Evolutionary conservation across 2,113 vertebrate species (phyloP).

Genomic region (Dolichallabes microphthalmus): DNA sequence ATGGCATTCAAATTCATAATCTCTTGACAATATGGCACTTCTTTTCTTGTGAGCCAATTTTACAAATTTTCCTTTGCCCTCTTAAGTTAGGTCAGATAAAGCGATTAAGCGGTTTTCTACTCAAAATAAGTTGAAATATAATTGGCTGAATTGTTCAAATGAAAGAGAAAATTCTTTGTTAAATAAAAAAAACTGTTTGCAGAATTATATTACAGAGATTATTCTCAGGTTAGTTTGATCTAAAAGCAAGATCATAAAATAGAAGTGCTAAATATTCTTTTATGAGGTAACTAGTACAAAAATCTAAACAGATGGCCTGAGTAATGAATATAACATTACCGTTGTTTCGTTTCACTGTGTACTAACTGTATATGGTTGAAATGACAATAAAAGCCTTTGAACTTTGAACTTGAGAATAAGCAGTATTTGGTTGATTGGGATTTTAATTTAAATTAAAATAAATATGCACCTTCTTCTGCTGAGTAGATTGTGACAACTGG

Average conservation of each 20-base stretch:
- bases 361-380: no score
- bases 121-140: neutral
- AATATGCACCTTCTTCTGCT: slow-evolving; percentile 86
- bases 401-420: no score
- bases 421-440: neutral
- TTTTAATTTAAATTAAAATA: neutral
- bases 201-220: neutral
- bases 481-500: slow-evolving; percentile 85
- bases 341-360: no score
- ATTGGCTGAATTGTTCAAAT: neutral
- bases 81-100: neutral
- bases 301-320: neutral
- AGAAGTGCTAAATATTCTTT: neutral
- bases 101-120: neutral
- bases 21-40: no score
- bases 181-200: neutral
- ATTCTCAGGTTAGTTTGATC: neutral
- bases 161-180: neutral
- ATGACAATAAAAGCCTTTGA: no score
- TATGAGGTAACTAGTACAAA: neutral
- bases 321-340: neutral
- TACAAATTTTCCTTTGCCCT: neutral
- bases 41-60: neutral
- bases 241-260: neutral
- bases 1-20: no score